phyloP scores from a whole-genome alignment of 2,113 vertebrate genomes.

The Sander vitreus region DNA sequence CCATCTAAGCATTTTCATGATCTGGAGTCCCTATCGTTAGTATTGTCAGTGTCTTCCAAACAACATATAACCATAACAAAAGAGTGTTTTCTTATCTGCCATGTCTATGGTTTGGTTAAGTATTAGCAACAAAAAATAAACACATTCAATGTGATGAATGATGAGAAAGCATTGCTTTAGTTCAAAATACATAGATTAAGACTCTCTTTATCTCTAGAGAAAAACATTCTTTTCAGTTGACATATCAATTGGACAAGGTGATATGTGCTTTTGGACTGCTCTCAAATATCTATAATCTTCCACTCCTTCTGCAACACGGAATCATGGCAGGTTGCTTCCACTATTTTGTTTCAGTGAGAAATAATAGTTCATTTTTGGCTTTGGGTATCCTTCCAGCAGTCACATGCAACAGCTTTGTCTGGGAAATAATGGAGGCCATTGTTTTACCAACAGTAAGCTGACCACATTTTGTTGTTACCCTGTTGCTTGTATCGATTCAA shows the following conservation, averaged over 20 bases:
- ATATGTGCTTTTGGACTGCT: conserved; percentile 8
- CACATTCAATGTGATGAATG: background rate
- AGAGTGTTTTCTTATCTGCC: background rate
- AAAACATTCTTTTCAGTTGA: background rate
- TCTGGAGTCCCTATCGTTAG: background rate
- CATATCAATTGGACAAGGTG: background rate
- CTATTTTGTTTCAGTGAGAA: conserved; percentile 60
- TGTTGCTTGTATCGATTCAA: background rate
- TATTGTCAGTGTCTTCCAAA: background rate
- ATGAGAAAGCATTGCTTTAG: background rate
- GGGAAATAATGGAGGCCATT: conserved; percentile 53
- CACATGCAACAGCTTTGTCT: conserved; percentile 60
- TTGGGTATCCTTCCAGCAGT: conserved; percentile 49
- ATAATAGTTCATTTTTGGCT: conserved; percentile 51
- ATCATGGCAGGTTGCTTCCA: conserved; percentile 53
- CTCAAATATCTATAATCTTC: conserved; percentile 1
- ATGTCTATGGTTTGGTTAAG: background rate
- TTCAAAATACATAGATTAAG: background rate
- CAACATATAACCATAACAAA: background rate
- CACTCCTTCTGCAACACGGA: too few relatives aligned
- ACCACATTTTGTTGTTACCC: conserved; percentile 2
- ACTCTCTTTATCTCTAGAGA: background rate
- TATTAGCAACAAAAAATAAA: background rate
- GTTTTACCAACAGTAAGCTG: conserved; percentile 54
- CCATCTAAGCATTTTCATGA: background rate